Percentiles rank a stretch among this genome's conserved stretches.
phyloP scores from a whole-genome alignment of 2,113 vertebrate species.

The Notechis scutatus region DNA sequence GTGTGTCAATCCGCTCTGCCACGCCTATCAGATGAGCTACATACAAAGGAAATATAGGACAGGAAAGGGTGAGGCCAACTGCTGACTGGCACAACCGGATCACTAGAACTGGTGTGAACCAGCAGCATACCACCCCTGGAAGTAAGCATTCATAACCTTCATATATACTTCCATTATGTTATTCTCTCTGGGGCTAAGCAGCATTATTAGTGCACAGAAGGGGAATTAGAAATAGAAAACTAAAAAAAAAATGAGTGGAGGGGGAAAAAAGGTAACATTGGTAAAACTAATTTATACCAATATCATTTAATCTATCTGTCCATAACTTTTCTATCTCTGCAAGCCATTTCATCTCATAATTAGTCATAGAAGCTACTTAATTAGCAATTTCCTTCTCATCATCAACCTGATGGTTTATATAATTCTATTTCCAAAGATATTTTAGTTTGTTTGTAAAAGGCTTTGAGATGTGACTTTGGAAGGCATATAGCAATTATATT shows the following conservation, averaged over 20 bases:
- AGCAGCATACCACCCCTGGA: background rate
- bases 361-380: background rate
- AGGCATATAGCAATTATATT: constrained; percentile 41
- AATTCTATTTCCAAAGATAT: constrained; percentile 23
- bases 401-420: constrained; percentile 51
- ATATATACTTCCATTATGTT: background rate
- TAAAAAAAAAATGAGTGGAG: background rate
- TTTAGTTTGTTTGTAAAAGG: background rate
- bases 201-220: background rate
- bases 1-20: too few species aligned
- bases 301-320: background rate
- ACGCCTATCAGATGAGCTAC: too few species aligned
- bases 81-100: too few species aligned
- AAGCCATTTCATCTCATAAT: background rate
- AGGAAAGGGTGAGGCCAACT: too few species aligned
- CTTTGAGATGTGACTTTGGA: background rate
- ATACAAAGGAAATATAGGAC: too few species aligned
- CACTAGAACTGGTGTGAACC: too few species aligned
- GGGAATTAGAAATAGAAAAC: background rate
- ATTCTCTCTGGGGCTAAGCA: background rate
- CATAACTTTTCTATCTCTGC: background rate
- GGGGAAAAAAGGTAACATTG: background rate
- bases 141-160: background rate
- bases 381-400: constrained; percentile 11
- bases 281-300: background rate